A percentile compares a stretch with the other conserved stretches of the same genome.
phyloP scores from a whole-genome alignment of 2,113 vertebrate genomes.

The Sceloporus tristichus region DNA sequence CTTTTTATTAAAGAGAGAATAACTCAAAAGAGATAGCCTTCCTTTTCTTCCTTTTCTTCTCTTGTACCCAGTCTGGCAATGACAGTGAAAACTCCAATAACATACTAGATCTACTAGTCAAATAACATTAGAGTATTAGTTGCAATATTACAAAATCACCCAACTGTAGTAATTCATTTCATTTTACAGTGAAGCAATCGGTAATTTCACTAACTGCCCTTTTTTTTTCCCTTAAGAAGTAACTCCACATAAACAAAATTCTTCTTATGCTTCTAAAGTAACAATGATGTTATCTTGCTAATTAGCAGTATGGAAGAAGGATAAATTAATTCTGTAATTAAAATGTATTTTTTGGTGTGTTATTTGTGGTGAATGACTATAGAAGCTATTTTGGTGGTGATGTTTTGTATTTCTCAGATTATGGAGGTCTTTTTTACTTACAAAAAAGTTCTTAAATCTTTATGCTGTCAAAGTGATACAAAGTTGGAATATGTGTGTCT shows the following conservation, averaged over 20 bases:
- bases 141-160: slow-evolving; percentile 62
- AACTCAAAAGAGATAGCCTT: neutral
- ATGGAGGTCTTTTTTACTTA: neutral
- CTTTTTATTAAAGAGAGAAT: neutral
- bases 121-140: slow-evolving; percentile 53
- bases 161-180: slow-evolving; percentile 57
- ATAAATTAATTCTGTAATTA: slow-evolving; percentile 81
- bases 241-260: slow-evolving; percentile 62
- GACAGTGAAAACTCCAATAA: slow-evolving; percentile 46
- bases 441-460: slow-evolving; percentile 16
- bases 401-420: slow-evolving; percentile 20
- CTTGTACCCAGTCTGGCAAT: slow-evolving; percentile 51
- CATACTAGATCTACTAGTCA: slow-evolving; percentile 16
- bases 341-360: slow-evolving; percentile 74
- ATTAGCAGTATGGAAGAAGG: slow-evolving; percentile 76
- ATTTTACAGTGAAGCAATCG: slow-evolving; percentile 17
- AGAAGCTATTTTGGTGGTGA: slow-evolving; percentile 46
- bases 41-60: slow-evolving; percentile 43
- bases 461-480: neutral
- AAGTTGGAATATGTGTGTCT: too few species aligned
- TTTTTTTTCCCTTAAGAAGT: slow-evolving; percentile 55
- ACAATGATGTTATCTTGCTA: slow-evolving; percentile 75
- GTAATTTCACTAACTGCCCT: slow-evolving; percentile 31
- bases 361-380: slow-evolving; percentile 64
- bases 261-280: slow-evolving; percentile 68